Conservation (phyloP, 2,888 invertebrate species). For the Caenorhabditis sinica region DNA sequence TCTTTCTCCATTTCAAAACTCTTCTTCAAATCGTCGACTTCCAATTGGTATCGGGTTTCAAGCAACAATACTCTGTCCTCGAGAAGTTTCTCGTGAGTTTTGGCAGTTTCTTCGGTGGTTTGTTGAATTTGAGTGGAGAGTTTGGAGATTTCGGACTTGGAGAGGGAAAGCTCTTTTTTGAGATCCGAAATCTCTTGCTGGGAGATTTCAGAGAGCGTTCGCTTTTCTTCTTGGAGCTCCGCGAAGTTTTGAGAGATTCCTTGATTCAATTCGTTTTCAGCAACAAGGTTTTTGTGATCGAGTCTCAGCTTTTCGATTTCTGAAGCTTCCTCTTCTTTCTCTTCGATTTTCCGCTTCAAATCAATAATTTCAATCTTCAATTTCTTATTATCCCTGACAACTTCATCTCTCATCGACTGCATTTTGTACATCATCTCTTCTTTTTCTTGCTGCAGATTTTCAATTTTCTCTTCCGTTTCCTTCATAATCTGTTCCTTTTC, state of each 20-base stretch:
- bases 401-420: no score
- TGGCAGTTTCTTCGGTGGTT: background rate
- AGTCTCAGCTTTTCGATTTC: constrained; percentile 3
- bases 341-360: constrained; percentile 28
- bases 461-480: no score
- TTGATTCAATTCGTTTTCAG: constrained; percentile 17
- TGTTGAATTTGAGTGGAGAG: constrained; percentile 10
- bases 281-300: background rate
- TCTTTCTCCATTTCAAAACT: constrained; percentile 51
- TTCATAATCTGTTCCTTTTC: no score
- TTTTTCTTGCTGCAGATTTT: no score
- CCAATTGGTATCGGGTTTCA: constrained; percentile 62
- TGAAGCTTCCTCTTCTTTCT: background rate
- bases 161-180: constrained; percentile 13
- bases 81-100: constrained; percentile 49
- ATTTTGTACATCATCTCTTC: no score
- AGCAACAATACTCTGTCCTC: constrained; percentile 57
- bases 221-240: constrained; percentile 29
- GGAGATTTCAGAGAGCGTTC: background rate
- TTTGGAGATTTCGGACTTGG: background rate
- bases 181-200: constrained; percentile 24
- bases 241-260: constrained; percentile 20
- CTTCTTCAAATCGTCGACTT: constrained; percentile 62
- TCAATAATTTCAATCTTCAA: constrained; percentile 14
- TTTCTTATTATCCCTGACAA: no score